Conservation (phyloP, 2,113 vertebrate genomes). For the Callopanchax toddi region DNA sequence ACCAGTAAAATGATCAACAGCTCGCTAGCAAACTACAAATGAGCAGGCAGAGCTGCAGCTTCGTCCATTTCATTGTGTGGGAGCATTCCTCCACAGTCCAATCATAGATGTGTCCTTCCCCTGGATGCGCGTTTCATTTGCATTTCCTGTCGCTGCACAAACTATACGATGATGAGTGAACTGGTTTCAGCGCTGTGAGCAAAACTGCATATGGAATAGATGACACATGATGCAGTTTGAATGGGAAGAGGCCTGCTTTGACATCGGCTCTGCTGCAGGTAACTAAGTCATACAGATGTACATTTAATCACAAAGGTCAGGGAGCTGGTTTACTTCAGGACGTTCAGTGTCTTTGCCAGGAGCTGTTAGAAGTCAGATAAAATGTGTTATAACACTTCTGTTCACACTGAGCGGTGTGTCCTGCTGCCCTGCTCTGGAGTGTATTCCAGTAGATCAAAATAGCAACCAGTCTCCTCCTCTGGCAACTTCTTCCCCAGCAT, state of each 20-base stretch:
- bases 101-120: slow-evolving; percentile 25
- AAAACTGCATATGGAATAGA: slow-evolving; percentile 21
- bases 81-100: slow-evolving; percentile 12
- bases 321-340: slow-evolving; percentile 27
- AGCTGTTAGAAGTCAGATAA: slow-evolving; percentile 26
- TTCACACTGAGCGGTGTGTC: slow-evolving; percentile 6
- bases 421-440: slow-evolving; percentile 26
- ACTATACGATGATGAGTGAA: slow-evolving; percentile 34
- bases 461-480: slow-evolving; percentile 9
- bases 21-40: slow-evolving; percentile 33
- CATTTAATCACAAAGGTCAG: slow-evolving; percentile 53
- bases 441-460: slow-evolving; percentile 9
- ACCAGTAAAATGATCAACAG: slow-evolving; percentile 33
- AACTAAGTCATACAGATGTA: slow-evolving; percentile 21
- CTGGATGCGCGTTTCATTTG: slow-evolving; percentile 45
- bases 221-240: slow-evolving; percentile 12
- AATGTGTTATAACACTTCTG: slow-evolving; percentile 13
- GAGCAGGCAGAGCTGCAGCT: slow-evolving; percentile 23
- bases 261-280: slow-evolving; percentile 17
- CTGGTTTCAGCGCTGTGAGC: slow-evolving; percentile 23
- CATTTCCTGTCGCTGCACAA: slow-evolving; percentile 14
- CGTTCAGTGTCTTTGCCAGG: slow-evolving; percentile 35
- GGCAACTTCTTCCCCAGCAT: slow-evolving; percentile 60
- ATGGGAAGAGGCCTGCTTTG: slow-evolving; percentile 9
- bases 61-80: not conserved